A percentile compares a stretch with the other conserved stretches of the same genome.
Conservation (phyloP, 2,797 vertebrate species). For the Darevskia nairensis region DNA sequence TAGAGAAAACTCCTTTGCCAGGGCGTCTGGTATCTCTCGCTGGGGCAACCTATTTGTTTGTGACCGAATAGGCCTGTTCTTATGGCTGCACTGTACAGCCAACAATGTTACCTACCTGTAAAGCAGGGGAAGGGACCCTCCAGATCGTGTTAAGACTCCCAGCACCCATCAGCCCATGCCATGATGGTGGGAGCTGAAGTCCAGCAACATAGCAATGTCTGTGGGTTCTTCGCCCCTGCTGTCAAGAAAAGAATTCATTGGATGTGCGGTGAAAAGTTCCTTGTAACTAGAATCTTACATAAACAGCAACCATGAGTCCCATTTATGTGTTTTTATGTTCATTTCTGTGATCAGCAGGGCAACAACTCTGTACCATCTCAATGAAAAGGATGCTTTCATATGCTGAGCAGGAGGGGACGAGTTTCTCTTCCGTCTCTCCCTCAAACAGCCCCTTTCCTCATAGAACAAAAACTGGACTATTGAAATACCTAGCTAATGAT, state of each 20-base stretch:
- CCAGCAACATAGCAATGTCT: not conserved
- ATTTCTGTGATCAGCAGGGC: conserved; percentile 5
- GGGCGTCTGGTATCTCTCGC: not conserved
- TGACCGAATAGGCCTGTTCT: not conserved
- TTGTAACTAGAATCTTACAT: not conserved
- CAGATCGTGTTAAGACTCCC: not conserved
- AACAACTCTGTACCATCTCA: not conserved
- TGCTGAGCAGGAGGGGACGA: not conserved
- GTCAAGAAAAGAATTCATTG: not conserved
- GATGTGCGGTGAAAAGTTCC: not conserved
- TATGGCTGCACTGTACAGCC: not conserved
- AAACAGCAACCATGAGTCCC: not conserved
- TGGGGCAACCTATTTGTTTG: not conserved
- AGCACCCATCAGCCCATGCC: not conserved
- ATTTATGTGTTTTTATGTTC: not conserved
- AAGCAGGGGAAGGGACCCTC: not conserved
- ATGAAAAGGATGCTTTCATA: not conserved
- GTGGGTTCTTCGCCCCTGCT: not conserved
- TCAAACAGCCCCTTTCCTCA: not conserved
- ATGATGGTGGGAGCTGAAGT: not conserved
- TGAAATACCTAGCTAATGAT: not conserved
- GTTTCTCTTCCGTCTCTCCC: conserved; percentile 1
- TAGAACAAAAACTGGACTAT: not conserved
- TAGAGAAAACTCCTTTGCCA: not conserved
- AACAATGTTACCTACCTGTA: not conserved